phyloP scores from a whole-genome alignment of 2,797 vertebrate species.

The Pogoniulus pusillus region DNA sequence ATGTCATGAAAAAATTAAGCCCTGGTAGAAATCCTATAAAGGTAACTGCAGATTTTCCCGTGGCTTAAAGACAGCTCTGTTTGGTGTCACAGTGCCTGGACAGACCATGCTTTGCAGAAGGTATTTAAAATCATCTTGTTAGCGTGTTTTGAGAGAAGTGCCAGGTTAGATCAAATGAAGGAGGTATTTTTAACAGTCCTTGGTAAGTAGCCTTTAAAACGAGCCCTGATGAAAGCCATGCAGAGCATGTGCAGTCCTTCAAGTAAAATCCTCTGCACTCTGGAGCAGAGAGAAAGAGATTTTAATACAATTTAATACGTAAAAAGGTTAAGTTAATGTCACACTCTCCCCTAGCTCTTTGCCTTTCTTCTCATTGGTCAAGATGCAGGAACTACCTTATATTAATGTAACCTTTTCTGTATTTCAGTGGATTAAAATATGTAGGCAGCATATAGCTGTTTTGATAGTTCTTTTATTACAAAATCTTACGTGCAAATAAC shows the following conservation, averaged over 20 bases:
- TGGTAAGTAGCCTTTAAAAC: conserved; percentile 37
- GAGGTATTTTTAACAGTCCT: conserved; percentile 22
- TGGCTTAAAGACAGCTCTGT: neutral
- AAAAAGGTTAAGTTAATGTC: conserved; percentile 67
- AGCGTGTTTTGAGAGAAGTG: conserved; percentile 6
- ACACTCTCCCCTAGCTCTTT: conserved; percentile 16
- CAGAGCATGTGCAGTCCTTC: neutral
- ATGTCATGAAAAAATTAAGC: neutral
- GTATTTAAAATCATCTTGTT: conserved; percentile 22
- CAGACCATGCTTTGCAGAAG: neutral
- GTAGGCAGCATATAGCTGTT: neutral
- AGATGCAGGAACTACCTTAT: neutral
- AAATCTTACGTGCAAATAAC: neutral
- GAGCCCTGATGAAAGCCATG: neutral
- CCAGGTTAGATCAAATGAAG: conserved; percentile 35
- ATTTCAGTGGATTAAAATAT: neutral
- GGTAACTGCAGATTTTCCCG: neutral
- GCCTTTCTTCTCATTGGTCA: conserved; percentile 20
- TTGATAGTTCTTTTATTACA: neutral
- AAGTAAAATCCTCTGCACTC: conserved; percentile 16
- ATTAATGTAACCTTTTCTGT: conserved; percentile 35
- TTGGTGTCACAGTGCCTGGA: neutral
- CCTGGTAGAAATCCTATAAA: neutral
- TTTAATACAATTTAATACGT: conserved; percentile 53
- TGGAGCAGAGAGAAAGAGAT: neutral